phyloP scores from a whole-genome alignment of 1,140 invertebrate species.

The Asbolus verrucosus region DNA sequence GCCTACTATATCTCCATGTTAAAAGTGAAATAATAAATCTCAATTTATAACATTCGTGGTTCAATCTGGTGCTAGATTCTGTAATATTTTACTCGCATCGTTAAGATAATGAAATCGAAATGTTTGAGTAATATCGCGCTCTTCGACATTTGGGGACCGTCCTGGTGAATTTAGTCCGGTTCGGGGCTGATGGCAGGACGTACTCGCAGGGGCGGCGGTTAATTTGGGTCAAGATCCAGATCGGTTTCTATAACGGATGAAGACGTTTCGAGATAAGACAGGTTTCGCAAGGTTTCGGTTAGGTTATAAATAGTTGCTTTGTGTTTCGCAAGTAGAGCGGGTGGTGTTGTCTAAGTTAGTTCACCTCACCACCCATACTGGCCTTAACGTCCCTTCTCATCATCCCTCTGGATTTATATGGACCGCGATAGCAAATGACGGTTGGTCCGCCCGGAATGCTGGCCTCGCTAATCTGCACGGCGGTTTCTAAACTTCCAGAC shows the following conservation, averaged over 20 bases:
- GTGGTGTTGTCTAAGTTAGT: slow-evolving; percentile 35
- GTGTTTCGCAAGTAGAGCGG: slow-evolving; percentile 16
- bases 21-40: too few relatives aligned
- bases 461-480: slow-evolving; percentile 43
- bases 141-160: too few relatives aligned
- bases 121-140: too few relatives aligned
- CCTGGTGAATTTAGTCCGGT: too few relatives aligned
- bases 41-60: too few relatives aligned
- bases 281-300: slow-evolving; percentile 35
- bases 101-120: too few relatives aligned
- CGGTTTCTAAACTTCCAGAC: slow-evolving; percentile 41
- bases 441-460: slow-evolving; percentile 45
- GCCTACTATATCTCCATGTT: too few relatives aligned
- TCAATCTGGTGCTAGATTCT: too few relatives aligned
- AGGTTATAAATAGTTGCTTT: slow-evolving; percentile 39
- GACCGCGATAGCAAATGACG: slow-evolving; percentile 46
- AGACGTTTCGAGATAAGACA: slow-evolving; percentile 32
- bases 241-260: slow-evolving; percentile 34
- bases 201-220: slow-evolving; percentile 20
- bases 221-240: slow-evolving; percentile 34
- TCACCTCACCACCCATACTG: slow-evolving; percentile 26
- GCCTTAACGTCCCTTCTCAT: slow-evolving; percentile 42
- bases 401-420: slow-evolving; percentile 44
- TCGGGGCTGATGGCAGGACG: too few relatives aligned
- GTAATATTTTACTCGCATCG: too few relatives aligned